These are phyloP conservation scores for Zeus faber DNA, from an alignment of 2,113 vertebrate species.

Conservation along the genomic window DNA sequence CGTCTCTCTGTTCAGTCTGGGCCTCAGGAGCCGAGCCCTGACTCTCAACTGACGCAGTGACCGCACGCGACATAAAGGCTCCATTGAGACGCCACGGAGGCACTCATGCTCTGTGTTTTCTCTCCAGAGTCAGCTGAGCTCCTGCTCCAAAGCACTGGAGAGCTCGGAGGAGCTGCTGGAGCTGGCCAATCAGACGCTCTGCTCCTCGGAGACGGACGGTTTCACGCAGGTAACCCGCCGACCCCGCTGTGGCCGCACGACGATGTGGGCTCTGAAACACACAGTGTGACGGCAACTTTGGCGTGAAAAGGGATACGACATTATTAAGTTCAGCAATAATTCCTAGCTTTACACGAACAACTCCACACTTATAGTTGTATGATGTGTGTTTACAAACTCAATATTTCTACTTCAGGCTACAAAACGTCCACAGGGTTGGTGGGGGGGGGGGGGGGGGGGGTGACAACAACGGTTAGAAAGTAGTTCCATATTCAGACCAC, in stretches of 20 bases:
- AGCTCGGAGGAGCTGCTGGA: constrained; percentile 95
- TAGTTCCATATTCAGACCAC: no score
- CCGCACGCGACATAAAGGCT: constrained; percentile 27
- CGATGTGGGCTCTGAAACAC: no score
- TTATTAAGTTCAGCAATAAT: no score
- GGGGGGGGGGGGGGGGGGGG: no score
- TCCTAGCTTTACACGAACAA: no score
- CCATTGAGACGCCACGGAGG: constrained; percentile 22
- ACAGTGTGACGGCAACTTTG: no score
- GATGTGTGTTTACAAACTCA: no score
- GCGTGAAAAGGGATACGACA: no score
- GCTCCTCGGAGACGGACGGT: constrained; percentile 75
- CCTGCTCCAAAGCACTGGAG: constrained; percentile 91
- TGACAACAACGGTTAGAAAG: no score
- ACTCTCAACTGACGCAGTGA: constrained; percentile 50
- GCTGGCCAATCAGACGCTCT: constrained; percentile 88
- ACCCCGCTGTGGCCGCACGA: background rate
- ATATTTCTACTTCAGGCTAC: no score
- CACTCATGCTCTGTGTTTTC: background rate
- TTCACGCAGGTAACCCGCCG: constrained; percentile 82
- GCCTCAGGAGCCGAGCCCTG: constrained; percentile 43
- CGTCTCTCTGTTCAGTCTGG: constrained; percentile 6
- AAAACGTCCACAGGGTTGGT: no score
- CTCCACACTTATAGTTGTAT: no score
- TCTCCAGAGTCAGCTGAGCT: constrained; percentile 84